Evolutionary conservation across 2,888 invertebrate species (phyloP), one percentile per base, ranked within the genome.

Genomic region (Allolobophora icterica): DNA sequence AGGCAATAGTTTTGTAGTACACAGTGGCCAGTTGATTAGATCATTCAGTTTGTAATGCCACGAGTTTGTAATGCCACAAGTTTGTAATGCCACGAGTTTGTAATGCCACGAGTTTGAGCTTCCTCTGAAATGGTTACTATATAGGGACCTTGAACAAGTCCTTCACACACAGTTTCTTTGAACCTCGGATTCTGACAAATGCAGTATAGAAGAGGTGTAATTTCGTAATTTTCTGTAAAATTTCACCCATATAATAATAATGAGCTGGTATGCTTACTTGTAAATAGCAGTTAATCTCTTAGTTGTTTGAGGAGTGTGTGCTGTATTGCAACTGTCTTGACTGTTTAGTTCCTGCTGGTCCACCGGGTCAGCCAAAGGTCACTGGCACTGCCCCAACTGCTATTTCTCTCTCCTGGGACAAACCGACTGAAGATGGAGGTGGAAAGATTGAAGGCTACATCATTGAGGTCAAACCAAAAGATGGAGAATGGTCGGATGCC

Each of bases 381-480:
- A 95, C 95, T 92, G 95, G 95, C 90, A 94, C 95, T 92, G 95
- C 95, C n/a, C 98, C 97, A 94, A 98, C 98, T 94, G 98, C 95
- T 11, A 98, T 93, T 97, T 98, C 91, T 97, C 98, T 40, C 94
- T 94, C 95, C 40, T 95, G 95, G 95, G 93, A 94, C 58, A 95
- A 95, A 93, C 95, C 95, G 19, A 92, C 93, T 90, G 94, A 95
- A 90, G 95, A 95, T 93, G 95, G 95, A 17, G 95, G 95, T 34
- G 94, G 94, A 90, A 94, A 94, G 92, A 94, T 95, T 71, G 94
- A 93, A n/a, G 95, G 95, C 33, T 95, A 95, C 93, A 94, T 95
- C 13, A 93, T 95, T n/a, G 95, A 95, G 94, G 95, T 94, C 94
- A 94, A 94, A 90, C 94, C 94, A 92, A 93, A 93, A 91, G 90